These are phyloP conservation scores for Argynnis bischoffii DNA, from an alignment of 2,888 invertebrate species.

Conservation along the genomic window DNA sequence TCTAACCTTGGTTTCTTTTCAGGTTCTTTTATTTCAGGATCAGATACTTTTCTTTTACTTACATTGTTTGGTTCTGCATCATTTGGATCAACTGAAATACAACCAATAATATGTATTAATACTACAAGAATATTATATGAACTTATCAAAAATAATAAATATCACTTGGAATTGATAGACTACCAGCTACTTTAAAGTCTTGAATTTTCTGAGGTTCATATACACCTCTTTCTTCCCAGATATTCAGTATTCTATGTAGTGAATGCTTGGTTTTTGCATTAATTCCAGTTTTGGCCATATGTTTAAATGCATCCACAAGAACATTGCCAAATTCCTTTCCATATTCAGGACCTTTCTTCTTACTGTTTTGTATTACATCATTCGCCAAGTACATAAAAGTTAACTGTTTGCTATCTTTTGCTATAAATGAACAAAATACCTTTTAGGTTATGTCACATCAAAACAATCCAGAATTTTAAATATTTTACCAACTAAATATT, in stretches of 20 bases:
- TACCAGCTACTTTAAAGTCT: slow-evolving; percentile 87
- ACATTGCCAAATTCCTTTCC: slow-evolving; percentile 92
- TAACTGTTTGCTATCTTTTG: slow-evolving; percentile 91
- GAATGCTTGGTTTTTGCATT: slow-evolving; percentile 92
- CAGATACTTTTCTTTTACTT: slow-evolving; percentile 62
- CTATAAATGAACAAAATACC: slow-evolving; percentile 76
- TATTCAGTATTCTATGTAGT: slow-evolving; percentile 90
- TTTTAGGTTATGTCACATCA: slow-evolving; percentile 28
- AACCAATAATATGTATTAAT: background rate
- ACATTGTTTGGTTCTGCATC: slow-evolving; percentile 62
- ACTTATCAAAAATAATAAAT: background rate
- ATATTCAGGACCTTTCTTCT: slow-evolving; percentile 98
- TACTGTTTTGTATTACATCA: slow-evolving; percentile 99
- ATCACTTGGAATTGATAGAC: slow-evolving; percentile 40
- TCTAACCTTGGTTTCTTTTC: slow-evolving; percentile 64
- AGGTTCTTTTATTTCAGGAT: slow-evolving; percentile 59
- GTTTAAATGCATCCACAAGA: slow-evolving; percentile 91
- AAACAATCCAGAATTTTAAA: background rate
- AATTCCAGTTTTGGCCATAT: slow-evolving; percentile 87
- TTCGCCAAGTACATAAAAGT: slow-evolving; percentile 99
- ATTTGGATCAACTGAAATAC: slow-evolving; percentile 65
- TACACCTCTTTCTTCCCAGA: slow-evolving; percentile 96
- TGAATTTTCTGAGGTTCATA: slow-evolving; percentile 91
- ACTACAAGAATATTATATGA: background rate
- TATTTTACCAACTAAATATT: too few species aligned